A percentile compares a stretch with the other conserved stretches of the same genome.
These are phyloP conservation scores for Cryptus armator DNA, from an alignment of 2,888 invertebrate genomes.

Conservation along the genomic window DNA sequence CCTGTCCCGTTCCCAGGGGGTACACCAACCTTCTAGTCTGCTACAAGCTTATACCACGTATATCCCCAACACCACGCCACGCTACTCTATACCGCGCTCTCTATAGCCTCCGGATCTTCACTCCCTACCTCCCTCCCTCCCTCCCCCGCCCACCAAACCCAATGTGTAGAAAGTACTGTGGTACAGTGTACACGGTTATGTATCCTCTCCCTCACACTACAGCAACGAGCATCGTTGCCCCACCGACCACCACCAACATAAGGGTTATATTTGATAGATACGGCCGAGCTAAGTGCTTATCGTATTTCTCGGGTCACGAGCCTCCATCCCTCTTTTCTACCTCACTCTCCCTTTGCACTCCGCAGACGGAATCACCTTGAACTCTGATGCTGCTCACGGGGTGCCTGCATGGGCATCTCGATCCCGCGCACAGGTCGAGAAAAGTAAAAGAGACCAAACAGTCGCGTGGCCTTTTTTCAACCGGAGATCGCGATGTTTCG, in stretches of 20 bases:
- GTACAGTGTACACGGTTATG: constrained; percentile 12
- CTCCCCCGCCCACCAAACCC: background rate
- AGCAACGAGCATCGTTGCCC: constrained; percentile 18
- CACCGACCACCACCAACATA: constrained; percentile 75
- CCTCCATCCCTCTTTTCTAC: constrained; percentile 42
- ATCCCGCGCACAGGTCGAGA: background rate
- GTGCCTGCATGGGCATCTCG: constrained; percentile 71
- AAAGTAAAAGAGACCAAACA: background rate
- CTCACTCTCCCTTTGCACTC: constrained; percentile 28
- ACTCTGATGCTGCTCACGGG: constrained; percentile 73
- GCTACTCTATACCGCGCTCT: constrained; percentile 1
- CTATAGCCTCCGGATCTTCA: constrained; percentile 24
- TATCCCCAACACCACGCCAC: constrained; percentile 17
- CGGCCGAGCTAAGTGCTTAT: constrained; percentile 83
- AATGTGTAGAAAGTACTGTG: constrained; percentile 53
- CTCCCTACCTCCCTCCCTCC: background rate
- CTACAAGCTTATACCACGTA: constrained; percentile 12
- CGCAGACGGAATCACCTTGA: constrained; percentile 60
- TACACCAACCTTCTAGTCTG: constrained; percentile 72
- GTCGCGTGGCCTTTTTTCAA: background rate
- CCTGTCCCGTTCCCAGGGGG: constrained; percentile 81
- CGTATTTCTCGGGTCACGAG: constrained; percentile 81
- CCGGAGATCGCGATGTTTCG: background rate
- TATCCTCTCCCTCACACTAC: constrained; percentile 23
- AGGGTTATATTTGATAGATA: constrained; percentile 85